A percentile compares a stretch with the other conserved stretches of the same genome.
Evolutionary conservation across 2,797 vertebrate species (phyloP).

Genomic region (Saguinus oedipus): DNA sequence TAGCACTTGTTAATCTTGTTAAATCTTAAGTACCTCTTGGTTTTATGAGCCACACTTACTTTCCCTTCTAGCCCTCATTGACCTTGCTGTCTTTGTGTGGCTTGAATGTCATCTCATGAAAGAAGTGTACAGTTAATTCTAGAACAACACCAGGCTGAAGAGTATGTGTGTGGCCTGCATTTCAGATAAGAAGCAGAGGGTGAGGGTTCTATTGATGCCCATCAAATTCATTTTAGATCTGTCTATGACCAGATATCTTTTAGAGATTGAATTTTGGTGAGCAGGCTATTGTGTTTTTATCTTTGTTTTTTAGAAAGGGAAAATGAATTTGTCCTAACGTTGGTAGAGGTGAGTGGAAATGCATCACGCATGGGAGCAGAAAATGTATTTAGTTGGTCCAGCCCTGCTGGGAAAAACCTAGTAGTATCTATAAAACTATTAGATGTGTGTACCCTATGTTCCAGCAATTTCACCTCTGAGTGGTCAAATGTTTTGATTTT

Average conservation of each 20-base stretch:
- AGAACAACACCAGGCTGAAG: slow-evolving; percentile 12
- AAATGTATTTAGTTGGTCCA: not conserved
- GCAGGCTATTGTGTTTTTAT: slow-evolving; percentile 19
- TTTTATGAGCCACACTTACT: slow-evolving; percentile 65
- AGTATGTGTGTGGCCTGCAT: not conserved
- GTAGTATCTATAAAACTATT: not conserved
- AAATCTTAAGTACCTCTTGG: slow-evolving; percentile 64
- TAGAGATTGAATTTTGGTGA: not conserved
- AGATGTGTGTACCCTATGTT: not conserved
- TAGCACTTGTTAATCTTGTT: slow-evolving; percentile 72
- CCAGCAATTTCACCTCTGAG: not conserved
- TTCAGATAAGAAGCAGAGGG: not conserved
- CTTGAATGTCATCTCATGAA: slow-evolving; percentile 51
- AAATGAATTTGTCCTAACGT: slow-evolving; percentile 13
- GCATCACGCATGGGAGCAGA: not conserved
- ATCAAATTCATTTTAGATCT: not conserved
- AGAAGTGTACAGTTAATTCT: slow-evolving; percentile 57
- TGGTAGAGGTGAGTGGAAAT: not conserved
- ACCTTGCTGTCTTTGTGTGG: slow-evolving; percentile 53
- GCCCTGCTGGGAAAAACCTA: not conserved
- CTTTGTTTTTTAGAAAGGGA: not conserved
- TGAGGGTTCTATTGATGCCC: not conserved
- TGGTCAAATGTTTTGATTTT: slow-evolving; percentile 27
- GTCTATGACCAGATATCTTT: not conserved
- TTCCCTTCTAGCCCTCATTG: slow-evolving; percentile 56